Conservation (phyloP, 2,797 vertebrate genomes). For the Myotis myotis region DNA sequence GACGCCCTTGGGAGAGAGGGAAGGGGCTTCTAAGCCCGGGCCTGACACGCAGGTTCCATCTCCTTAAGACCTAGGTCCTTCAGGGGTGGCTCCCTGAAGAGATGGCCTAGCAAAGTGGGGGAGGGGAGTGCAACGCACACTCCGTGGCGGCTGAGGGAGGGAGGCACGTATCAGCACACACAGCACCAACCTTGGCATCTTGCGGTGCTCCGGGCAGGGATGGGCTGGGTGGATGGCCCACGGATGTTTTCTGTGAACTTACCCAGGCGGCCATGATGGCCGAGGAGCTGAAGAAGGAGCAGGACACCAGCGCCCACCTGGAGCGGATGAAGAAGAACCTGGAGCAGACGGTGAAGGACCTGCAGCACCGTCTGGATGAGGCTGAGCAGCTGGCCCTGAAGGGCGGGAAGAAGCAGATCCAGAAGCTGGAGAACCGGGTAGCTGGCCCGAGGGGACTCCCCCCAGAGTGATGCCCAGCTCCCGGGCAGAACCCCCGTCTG, state of each 20-base stretch:
- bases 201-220: not conserved
- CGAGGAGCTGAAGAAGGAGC: slow-evolving; percentile 92
- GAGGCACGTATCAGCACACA: not conserved
- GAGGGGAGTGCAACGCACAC: not conserved
- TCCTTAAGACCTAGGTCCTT: not conserved
- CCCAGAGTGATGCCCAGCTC: not conserved
- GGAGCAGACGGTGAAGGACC: slow-evolving; percentile 77
- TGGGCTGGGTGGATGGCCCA: too few relatives aligned
- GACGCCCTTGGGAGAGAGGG: not conserved
- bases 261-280: slow-evolving; percentile 89
- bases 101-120: not conserved
- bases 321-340: slow-evolving; percentile 93
- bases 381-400: slow-evolving; percentile 89
- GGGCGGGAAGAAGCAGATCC: slow-evolving; percentile 90
- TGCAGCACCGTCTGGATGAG: slow-evolving; percentile 87
- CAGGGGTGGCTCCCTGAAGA: not conserved
- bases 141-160: accelerated
- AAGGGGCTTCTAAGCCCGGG: not conserved
- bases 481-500: not conserved
- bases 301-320: slow-evolving; percentile 91
- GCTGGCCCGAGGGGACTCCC: not conserved
- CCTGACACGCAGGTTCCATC: accelerated
- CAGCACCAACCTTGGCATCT: not conserved
- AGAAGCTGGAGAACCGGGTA: slow-evolving; percentile 89
- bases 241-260: slow-evolving; percentile 17